These are phyloP conservation scores for Vombatus ursinus DNA, from an alignment of 2,113 vertebrate species.

Conservation along the genomic window DNA sequence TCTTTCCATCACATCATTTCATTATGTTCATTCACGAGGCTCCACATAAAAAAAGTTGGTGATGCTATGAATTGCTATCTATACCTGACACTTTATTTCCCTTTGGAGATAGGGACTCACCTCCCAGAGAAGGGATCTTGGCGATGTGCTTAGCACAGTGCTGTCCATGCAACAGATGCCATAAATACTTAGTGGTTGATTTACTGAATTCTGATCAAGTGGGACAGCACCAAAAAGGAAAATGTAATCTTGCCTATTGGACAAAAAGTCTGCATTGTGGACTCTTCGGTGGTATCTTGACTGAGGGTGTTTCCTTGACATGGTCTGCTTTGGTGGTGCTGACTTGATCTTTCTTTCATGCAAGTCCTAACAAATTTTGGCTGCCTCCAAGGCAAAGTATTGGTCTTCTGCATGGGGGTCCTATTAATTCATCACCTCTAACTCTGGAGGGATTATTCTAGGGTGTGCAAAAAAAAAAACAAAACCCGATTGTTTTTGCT, in stretches of 20 bases:
- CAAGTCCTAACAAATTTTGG: neutral
- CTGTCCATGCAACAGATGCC: no score
- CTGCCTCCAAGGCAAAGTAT: neutral
- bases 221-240: no score
- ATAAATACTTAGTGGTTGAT: neutral
- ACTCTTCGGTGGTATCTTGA: neutral
- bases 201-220: neutral
- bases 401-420: neutral
- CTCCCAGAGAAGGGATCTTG: neutral
- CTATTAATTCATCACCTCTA: neutral
- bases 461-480: neutral
- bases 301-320: neutral
- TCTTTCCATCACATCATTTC: neutral
- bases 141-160: neutral
- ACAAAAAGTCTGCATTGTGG: neutral
- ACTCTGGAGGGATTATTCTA: neutral
- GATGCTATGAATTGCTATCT: no score
- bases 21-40: no score
- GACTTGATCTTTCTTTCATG: neutral
- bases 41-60: neutral
- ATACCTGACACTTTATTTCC: neutral
- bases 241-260: neutral
- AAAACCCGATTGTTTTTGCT: neutral
- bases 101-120: neutral
- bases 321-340: neutral